Conservation (phyloP, 2,888 invertebrate species). For the Parnassius mnemosyne region DNA sequence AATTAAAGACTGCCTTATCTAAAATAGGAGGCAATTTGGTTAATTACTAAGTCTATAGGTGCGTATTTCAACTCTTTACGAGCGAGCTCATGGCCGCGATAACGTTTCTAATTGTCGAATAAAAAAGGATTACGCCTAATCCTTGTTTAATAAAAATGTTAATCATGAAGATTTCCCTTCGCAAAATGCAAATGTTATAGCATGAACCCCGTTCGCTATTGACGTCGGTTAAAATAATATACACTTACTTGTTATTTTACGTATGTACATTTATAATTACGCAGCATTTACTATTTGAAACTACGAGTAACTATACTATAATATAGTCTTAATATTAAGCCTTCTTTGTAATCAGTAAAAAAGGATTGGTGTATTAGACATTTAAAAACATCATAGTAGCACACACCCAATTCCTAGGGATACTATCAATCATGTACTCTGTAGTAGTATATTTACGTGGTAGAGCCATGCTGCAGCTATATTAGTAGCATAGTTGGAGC, state of each 20-base stretch:
- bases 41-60: conserved; percentile 71
- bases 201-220: conserved; percentile 48
- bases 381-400: no score
- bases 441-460: no score
- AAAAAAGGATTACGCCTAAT: conserved; percentile 78
- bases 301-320: no score
- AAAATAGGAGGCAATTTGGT: conserved; percentile 58
- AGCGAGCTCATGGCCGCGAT: conserved; percentile 63
- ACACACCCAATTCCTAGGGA: no score
- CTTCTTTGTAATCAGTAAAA: no score
- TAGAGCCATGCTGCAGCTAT: no score
- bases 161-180: conserved; percentile 71
- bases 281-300: no score
- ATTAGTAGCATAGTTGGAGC: no score
- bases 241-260: not conserved
- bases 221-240: conserved; percentile 34
- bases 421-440: no score
- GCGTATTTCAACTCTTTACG: conserved; percentile 77
- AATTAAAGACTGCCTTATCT: conserved; percentile 63
- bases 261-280: no score
- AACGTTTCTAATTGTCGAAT: conserved; percentile 78
- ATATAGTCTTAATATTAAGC: no score
- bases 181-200: conserved; percentile 72
- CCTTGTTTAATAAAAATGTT: conserved; percentile 80
- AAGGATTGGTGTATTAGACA: no score